Percentiles rank a stretch among this genome's conserved stretches.
phyloP scores from a whole-genome alignment of 2,113 vertebrate species.

The Ahaetulla prasina region DNA sequence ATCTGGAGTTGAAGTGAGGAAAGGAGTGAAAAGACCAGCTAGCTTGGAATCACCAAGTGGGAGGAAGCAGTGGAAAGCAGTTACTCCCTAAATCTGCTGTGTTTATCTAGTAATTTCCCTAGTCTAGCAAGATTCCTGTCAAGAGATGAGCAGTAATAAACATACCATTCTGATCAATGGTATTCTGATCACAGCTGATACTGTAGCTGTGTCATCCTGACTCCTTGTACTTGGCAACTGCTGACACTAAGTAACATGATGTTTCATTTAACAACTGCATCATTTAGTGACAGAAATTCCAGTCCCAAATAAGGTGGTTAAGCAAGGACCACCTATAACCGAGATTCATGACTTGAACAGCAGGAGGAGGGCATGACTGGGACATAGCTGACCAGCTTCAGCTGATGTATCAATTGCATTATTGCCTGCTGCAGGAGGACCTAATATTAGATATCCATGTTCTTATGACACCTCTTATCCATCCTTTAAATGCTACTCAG shows the following conservation, averaged over 20 bases:
- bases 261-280: neutral
- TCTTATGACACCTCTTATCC: neutral
- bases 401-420: neutral
- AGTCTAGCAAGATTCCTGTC: neutral
- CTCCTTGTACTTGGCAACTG: neutral
- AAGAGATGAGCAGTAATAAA: neutral
- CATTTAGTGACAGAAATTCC: neutral
- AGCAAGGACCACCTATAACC: neutral
- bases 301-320: neutral
- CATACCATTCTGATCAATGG: neutral
- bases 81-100: neutral
- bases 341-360: neutral
- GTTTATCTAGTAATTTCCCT: neutral
- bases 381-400: neutral
- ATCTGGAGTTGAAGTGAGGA: neutral
- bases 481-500: neutral
- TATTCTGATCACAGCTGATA: no score
- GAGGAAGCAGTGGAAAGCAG: neutral
- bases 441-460: neutral
- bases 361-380: neutral
- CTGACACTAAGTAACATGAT: neutral
- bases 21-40: no score
- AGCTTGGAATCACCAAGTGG: neutral
- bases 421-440: neutral
- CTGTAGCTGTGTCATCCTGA: neutral